A percentile compares a stretch with the other conserved stretches of the same genome.
These are phyloP conservation scores for Seriola rivoliana DNA, from an alignment of 2,113 vertebrate species.

Conservation along the genomic window DNA sequence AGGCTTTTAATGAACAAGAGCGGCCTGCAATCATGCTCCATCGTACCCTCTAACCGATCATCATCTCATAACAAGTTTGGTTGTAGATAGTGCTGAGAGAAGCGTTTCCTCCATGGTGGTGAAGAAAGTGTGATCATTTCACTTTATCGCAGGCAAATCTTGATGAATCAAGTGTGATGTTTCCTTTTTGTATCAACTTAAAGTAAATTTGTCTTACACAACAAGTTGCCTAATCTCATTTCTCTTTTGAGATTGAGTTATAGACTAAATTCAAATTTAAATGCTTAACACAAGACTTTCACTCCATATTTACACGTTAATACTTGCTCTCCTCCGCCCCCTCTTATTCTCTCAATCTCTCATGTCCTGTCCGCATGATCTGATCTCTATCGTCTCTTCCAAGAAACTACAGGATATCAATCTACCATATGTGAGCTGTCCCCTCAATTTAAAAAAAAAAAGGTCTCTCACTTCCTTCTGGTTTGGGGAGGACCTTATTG, in stretches of 20 bases:
- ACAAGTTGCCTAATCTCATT: constrained; percentile 1
- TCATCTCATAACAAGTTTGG: neutral
- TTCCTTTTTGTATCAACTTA: neutral
- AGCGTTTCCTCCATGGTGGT: no score
- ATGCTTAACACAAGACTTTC: neutral
- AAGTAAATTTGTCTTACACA: neutral
- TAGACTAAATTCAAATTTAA: neutral
- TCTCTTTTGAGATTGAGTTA: neutral
- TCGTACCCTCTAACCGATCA: neutral
- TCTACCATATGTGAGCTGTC: constrained; percentile 58
- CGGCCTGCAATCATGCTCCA: neutral
- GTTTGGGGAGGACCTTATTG: constrained; percentile 40
- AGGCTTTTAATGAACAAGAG: constrained; percentile 27
- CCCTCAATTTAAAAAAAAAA: neutral
- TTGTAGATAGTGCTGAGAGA: neutral
- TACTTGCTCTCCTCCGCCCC: neutral
- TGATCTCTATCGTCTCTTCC: constrained; percentile 50
- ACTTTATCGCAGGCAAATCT: neutral
- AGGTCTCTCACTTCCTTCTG: constrained; percentile 22
- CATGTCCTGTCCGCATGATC: neutral
- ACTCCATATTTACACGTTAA: constrained; percentile 9
- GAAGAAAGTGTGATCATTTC: neutral
- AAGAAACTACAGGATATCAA: constrained; percentile 66
- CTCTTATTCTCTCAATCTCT: constrained; percentile 29
- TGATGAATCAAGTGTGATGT: neutral